Evolutionary conservation across 2,113 vertebrate species (phyloP), one percentile per base, ranked within the genome.

Genomic region (Neolamprologus sp.): DNA sequence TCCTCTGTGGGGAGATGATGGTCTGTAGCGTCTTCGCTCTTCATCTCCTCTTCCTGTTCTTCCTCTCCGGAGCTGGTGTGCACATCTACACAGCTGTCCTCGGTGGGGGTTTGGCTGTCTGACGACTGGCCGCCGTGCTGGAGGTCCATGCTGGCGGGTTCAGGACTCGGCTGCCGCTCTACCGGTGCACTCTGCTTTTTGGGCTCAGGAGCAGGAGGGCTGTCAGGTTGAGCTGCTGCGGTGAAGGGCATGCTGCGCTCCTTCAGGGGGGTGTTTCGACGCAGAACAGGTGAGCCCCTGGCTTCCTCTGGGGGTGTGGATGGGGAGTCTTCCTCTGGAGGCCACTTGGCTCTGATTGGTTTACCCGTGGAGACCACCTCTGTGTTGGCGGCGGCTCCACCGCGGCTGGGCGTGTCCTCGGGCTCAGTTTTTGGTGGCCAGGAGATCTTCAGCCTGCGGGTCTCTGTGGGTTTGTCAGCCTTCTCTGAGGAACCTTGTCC

Each of bases 361-460:
- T 94, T 95, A 5, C 97, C 95, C 63, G 95, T 93, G 80, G 96
- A 95, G 80, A 96, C 93, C 2, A 93, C 96, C 17, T 98, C 98
- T 2, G 85, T 0, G 33, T 71, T 13, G n/a, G 85, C 83, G 57
- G 49, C 81, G 65, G 84, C 78, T 73, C 21, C 95, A 88, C 42
- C 94, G 93, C 16, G 92, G 80, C 0, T 10, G n/a, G 16, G 14
- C 13, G 5, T 26, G 4, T 87, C 93, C 26, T 92, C 91, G 1
- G 45, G 42, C 42, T 95, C 96, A 0, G 88, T 63, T 6, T 96
- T 97, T 2, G 98, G 98, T 0, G 98, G 98, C 98, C 98, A 99
- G 87, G 98, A 98, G 5, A 99, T 98, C 83, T 96, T 97, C 47
- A 99, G 93, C 88, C 98, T 96, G 79, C 98, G 97, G 3, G 97